These are phyloP conservation scores for Helostoma temminkii DNA, from an alignment of 2,797 vertebrate species.

Conservation along the genomic window DNA sequence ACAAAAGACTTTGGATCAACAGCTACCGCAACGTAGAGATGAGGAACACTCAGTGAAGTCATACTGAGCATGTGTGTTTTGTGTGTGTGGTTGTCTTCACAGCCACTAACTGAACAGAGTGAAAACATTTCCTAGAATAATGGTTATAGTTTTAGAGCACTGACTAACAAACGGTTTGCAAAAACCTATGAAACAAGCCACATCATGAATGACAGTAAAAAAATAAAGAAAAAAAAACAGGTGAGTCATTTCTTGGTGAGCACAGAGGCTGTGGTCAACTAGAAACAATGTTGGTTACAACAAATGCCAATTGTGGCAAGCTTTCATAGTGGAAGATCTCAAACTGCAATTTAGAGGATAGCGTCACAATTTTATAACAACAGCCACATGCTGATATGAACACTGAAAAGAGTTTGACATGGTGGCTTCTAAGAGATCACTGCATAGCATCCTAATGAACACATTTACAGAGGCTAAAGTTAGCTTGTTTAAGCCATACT, in stretches of 20 bases:
- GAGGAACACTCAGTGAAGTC: background rate
- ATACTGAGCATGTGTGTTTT: background rate
- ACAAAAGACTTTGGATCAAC: background rate
- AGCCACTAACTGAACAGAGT: background rate
- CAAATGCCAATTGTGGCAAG: no score
- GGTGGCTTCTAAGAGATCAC: no score
- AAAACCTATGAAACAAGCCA: conserved; percentile 17
- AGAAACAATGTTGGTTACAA: background rate
- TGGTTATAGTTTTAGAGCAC: background rate
- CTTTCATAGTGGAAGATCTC: no score
- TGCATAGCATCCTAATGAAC: no score
- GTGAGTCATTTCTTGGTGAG: background rate
- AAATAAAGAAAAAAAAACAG: no score
- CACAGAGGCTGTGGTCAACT: conserved; percentile 4
- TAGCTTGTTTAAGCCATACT: no score
- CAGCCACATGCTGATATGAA: no score
- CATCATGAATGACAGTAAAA: background rate
- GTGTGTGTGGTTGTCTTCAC: background rate
- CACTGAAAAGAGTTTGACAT: no score
- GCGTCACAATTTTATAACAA: no score
- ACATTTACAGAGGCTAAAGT: no score
- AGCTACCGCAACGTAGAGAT: background rate
- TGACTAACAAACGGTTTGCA: background rate
- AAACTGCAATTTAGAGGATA: no score
- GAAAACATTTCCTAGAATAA: conserved; percentile 15